Evolutionary conservation across 2,113 vertebrate species (phyloP).

Genomic region (Phylloscopus trochilus): DNA sequence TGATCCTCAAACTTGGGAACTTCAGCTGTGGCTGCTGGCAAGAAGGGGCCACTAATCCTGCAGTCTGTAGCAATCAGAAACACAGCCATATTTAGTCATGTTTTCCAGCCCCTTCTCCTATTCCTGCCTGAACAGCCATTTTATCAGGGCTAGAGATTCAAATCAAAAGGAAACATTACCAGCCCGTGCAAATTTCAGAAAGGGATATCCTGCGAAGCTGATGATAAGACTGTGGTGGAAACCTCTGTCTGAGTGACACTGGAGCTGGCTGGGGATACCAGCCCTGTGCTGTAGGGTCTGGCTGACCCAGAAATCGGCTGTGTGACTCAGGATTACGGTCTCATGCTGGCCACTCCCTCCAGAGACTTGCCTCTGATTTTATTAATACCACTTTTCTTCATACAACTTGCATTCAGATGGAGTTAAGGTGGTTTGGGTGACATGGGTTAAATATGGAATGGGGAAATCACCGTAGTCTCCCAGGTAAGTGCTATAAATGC

Average conservation of each 20-base stretch:
- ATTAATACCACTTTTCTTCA: not conserved
- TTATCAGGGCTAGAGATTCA: not conserved
- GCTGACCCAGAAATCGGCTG: not conserved
- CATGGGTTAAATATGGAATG: not conserved
- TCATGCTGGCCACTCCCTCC: not conserved
- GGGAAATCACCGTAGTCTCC: not conserved
- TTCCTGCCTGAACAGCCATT: not conserved
- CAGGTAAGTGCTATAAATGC: not conserved
- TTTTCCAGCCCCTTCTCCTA: constrained; percentile 47
- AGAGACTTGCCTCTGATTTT: not conserved
- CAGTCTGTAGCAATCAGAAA: constrained; percentile 1
- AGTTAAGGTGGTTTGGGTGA: not conserved
- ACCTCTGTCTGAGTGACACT: not conserved
- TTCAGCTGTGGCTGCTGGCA: constrained; percentile 37
- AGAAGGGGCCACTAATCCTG: not conserved
- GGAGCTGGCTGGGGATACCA: not conserved
- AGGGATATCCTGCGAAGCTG: fast-evolving
- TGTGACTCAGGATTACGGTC: not conserved
- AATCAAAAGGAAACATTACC: not conserved
- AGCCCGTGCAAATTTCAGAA: not conserved
- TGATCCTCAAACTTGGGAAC: not conserved
- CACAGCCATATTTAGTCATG: constrained; percentile 67
- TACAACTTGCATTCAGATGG: not conserved
- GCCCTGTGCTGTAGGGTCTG: not conserved
- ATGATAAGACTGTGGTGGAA: not conserved